Conservation (phyloP, 2,888 invertebrate species). For the Rotaria sp. region DNA sequence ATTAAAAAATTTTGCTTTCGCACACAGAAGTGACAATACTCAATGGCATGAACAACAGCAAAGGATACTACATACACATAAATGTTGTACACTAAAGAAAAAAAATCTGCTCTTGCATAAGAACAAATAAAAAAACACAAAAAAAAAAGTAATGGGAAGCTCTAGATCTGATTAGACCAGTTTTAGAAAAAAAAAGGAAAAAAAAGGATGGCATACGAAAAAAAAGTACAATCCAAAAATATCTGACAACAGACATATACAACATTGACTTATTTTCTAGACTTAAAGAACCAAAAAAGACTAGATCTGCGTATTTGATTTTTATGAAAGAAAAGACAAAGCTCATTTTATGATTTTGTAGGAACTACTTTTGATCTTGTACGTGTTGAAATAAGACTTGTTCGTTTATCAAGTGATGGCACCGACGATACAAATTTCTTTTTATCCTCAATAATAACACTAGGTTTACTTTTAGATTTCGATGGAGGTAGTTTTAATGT, state of each 20-base stretch:
- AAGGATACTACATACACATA: not conserved
- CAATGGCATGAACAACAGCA: not conserved
- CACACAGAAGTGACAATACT: not conserved
- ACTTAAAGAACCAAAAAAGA: not conserved
- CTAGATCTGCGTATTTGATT: not conserved
- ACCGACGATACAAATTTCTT: not conserved
- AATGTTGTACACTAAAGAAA: not conserved
- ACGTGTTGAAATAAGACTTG: not conserved
- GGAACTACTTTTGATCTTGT: not conserved
- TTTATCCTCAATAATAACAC: not conserved
- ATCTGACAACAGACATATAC: conserved; percentile 5
- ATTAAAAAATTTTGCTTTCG: not conserved
- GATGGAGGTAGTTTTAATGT: not conserved
- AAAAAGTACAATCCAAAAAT: not conserved
- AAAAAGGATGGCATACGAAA: not conserved
- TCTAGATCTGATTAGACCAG: not conserved
- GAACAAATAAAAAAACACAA: not conserved
- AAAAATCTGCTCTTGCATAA: not conserved
- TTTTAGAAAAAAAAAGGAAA: not conserved
- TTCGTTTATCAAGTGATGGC: not conserved
- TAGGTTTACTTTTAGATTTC: not conserved
- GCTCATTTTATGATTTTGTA: not conserved
- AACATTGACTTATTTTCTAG: not conserved
- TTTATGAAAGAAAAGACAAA: no score
- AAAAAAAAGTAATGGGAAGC: not conserved